Evolutionary conservation across 2,113 vertebrate species (phyloP), one percentile per base, ranked within the genome.

Genomic region (Sturnus vulgaris): DNA sequence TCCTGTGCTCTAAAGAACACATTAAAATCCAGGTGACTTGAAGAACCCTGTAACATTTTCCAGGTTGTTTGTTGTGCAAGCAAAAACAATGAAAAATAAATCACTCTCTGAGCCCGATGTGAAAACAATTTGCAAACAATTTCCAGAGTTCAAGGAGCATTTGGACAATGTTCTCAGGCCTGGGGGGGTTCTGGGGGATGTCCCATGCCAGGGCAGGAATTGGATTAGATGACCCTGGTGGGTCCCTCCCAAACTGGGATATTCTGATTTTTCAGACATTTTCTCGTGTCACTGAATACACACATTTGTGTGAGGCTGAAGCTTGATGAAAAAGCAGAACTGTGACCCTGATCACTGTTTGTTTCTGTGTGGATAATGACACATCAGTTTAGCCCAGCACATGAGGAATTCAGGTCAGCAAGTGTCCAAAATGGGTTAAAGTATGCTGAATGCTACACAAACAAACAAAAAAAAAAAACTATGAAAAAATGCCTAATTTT

Each of bases 201-300:
- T 39, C 33, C 55, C 1, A 0, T 30, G n/a, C 47, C 20, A 4
- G n/a, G 16, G 20, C 11, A 9, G 57, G 44, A 63, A 9, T 3
- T 30, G 40, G 49, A 6, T 44, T 11, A 2, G 6, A 9, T 25
- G 7, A 30, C 40, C 49, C 20, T 47, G 25, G n/a, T 25, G 56
- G 18, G 46, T 55, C 11, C 49, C 28, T 63, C 30, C 23, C 8
- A n/a, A 0, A 12, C 17, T 22, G n/a, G 47, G 24, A 27, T 25
- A 49, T 47, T 71, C n/a, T 14, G 30, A 21, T 18, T 22, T 20
- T 65, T 42, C 35, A 40, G 25, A 18, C 60, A 5, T 63, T 86
- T 90, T 15, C 64, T 25, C 14, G 0, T 44, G 55, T n/a, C n/a
- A 61, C 11, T 30, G 76, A 39, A 23, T 19, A 0, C 22, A 21